These are phyloP conservation scores for Torymus tubicola DNA, from an alignment of 2,888 invertebrate genomes.

Conservation along the genomic window DNA sequence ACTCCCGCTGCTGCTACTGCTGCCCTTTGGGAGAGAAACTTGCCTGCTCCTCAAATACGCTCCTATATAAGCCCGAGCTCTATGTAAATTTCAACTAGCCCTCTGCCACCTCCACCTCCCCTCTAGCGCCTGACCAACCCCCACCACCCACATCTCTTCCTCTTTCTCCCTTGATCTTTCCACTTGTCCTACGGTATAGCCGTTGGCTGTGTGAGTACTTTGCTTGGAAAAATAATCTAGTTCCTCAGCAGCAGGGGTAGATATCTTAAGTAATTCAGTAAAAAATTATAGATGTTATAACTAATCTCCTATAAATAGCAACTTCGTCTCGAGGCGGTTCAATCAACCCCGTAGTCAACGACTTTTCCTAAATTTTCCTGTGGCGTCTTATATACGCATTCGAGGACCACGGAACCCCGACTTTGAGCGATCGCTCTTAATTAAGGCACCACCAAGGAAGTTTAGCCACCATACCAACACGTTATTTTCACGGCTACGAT, in stretches of 20 bases:
- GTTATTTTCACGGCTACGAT: neutral
- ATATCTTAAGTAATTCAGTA: too few species aligned
- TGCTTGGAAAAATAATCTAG: neutral
- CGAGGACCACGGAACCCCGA: neutral
- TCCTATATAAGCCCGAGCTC: slow-evolving; percentile 41
- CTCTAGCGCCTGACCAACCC: neutral
- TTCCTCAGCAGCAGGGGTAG: too few species aligned
- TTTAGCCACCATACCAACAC: neutral
- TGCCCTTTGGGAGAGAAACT: slow-evolving; percentile 56
- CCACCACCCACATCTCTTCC: neutral
- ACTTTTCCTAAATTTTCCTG: too few species aligned
- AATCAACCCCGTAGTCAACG: too few species aligned
- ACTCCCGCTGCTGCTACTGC: neutral
- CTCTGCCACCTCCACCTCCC: neutral
- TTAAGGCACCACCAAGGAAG: slow-evolving; percentile 26
- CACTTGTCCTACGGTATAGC: slow-evolving; percentile 41
- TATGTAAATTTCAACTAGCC: slow-evolving; percentile 49
- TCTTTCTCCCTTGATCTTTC: slow-evolving; percentile 27
- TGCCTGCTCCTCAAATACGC: slow-evolving; percentile 53
- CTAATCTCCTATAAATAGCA: too few species aligned
- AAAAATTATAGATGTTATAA: too few species aligned
- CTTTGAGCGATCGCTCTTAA: slow-evolving; percentile 29
- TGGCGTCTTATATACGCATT: neutral
- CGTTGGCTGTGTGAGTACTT: neutral
- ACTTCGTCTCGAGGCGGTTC: too few species aligned